Percentiles rank a stretch among this genome's conserved stretches.
These are phyloP conservation scores for Cylas formicarius DNA, from an alignment of 1,140 invertebrate genomes.

Conservation along the genomic window DNA sequence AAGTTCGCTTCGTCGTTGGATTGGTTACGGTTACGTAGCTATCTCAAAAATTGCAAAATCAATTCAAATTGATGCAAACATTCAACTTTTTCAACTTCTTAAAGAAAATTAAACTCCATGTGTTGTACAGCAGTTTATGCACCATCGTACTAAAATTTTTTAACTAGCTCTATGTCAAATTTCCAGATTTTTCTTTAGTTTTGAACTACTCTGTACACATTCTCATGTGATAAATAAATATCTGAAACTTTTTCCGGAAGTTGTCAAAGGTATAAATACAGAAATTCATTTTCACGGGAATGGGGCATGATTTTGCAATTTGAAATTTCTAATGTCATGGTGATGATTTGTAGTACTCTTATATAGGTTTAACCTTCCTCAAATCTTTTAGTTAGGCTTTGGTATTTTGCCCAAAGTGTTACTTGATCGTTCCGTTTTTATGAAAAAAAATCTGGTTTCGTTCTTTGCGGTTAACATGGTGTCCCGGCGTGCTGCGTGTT, in stretches of 20 bases:
- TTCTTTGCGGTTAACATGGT: constrained; percentile 1
- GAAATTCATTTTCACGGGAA: too few species aligned
- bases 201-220: neutral
- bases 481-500: constrained; percentile 3
- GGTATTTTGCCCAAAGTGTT: constrained; percentile 9
- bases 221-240: neutral
- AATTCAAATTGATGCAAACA: too few species aligned
- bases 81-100: too few species aligned
- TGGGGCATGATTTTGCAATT: constrained; percentile 19
- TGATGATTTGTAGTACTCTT: constrained; percentile 17
- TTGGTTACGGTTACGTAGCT: too few species aligned
- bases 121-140: too few species aligned
- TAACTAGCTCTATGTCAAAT: too few species aligned
- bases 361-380: constrained; percentile 11
- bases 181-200: neutral
- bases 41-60: too few species aligned
- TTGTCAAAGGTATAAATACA: too few species aligned
- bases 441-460: constrained; percentile 3
- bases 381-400: constrained; percentile 16
- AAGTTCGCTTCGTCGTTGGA: too few species aligned
- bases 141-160: too few species aligned
- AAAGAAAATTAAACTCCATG: too few species aligned
- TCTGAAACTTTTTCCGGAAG: too few species aligned
- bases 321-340: constrained; percentile 21
- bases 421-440: neutral